Percentiles rank a stretch among this genome's conserved stretches.
Evolutionary conservation across 2,113 vertebrate species (phyloP).

Genomic region (Aegithalos caudatus): DNA sequence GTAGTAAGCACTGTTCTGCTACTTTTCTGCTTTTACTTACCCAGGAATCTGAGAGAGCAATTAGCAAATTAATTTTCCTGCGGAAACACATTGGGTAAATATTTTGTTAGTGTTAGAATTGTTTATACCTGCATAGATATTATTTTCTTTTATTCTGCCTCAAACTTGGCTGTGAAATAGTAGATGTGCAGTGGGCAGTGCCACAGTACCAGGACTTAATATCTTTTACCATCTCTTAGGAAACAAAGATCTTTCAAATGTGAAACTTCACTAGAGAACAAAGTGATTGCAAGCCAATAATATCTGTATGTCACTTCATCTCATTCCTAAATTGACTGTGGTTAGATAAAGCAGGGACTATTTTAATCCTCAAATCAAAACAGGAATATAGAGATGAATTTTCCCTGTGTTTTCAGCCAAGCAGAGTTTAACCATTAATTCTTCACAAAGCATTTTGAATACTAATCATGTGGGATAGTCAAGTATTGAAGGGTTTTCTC

Average conservation of each 20-base stretch:
- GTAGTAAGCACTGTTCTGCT: background rate
- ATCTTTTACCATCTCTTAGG: background rate
- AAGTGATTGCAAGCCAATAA: background rate
- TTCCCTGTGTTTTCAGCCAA: background rate
- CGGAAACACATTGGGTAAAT: background rate
- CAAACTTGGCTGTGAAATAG: background rate
- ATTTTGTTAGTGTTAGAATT: background rate
- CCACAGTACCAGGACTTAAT: background rate
- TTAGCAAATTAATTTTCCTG: background rate
- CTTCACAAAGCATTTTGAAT: background rate
- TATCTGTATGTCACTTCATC: background rate
- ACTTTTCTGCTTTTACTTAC: background rate
- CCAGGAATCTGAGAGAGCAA: background rate
- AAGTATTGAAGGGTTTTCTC: background rate
- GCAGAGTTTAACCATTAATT: background rate
- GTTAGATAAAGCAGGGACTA: conserved; percentile 11
- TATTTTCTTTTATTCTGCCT: background rate
- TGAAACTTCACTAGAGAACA: background rate
- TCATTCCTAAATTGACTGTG: background rate
- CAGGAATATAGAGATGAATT: background rate
- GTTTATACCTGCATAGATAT: background rate
- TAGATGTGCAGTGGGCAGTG: background rate
- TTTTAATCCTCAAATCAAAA: conserved; percentile 24
- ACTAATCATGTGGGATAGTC: background rate
- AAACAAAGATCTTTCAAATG: background rate